Evolutionary conservation across 2,797 vertebrate genomes (phyloP).

Genomic region (Tenualosa ilisha): DNA sequence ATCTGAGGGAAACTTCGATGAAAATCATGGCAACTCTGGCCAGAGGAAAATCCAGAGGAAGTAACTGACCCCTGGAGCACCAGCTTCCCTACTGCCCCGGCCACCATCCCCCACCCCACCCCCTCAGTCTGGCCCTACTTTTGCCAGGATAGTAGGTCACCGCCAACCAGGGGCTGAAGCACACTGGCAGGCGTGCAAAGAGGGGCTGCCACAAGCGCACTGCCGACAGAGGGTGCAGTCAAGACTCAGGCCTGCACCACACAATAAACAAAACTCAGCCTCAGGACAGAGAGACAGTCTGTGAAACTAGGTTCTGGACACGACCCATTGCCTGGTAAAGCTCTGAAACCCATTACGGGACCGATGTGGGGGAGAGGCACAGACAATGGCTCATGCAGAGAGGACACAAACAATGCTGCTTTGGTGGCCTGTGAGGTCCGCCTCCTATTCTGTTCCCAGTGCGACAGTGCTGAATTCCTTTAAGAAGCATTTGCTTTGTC

Average conservation of each 20-base stretch:
- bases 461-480: background rate
- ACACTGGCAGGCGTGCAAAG: background rate
- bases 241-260: background rate
- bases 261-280: conserved; percentile 6
- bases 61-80: background rate
- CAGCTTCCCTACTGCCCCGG: background rate
- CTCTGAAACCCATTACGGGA: background rate
- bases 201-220: background rate
- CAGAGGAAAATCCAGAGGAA: background rate
- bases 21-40: background rate
- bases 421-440: conserved; percentile 8
- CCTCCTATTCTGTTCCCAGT: background rate
- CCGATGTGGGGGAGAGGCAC: background rate
- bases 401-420: background rate
- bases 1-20: background rate
- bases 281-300: background rate
- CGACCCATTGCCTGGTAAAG: background rate
- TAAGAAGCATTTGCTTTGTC: background rate
- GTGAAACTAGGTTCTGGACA: conserved; percentile 12
- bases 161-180: background rate
- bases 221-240: background rate
- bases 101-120: background rate
- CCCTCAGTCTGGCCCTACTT: background rate
- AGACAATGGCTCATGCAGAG: background rate
- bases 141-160: background rate